A percentile compares a stretch with the other conserved stretches of the same genome.
Conservation (phyloP, 2,797 vertebrate species). For the Triplophysa bombifrons region DNA sequence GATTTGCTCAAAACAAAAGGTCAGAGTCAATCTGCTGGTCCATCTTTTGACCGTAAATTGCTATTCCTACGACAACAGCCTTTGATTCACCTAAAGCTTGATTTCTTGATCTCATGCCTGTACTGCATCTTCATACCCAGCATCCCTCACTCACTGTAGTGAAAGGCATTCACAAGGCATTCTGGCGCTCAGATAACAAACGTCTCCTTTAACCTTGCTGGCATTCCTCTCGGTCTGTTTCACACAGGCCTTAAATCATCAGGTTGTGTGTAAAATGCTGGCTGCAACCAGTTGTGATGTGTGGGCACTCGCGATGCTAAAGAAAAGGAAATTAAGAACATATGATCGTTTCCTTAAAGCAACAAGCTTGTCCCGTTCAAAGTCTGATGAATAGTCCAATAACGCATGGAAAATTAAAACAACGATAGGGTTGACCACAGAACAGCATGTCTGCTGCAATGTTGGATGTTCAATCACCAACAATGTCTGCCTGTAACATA, state of each 20-base stretch:
- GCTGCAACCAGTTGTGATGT: slow-evolving; percentile 25
- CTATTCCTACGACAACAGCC: slow-evolving; percentile 12
- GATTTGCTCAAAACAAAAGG: slow-evolving; percentile 11
- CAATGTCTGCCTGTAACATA: slow-evolving; percentile 2
- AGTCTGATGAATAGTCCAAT: slow-evolving; percentile 49
- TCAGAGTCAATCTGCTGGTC: slow-evolving; percentile 29
- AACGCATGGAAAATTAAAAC: slow-evolving; percentile 43
- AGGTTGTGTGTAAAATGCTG: slow-evolving; percentile 39
- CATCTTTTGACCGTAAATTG: slow-evolving; percentile 7
- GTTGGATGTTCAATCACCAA: slow-evolving; percentile 23
- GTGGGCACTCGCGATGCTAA: slow-evolving; percentile 32
- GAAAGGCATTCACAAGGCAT: slow-evolving; percentile 18
- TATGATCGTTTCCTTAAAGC: slow-evolving; percentile 45
- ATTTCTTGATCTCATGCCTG: slow-evolving; percentile 31
- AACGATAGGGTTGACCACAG: slow-evolving; percentile 22
- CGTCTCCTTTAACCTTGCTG: slow-evolving; percentile 3
- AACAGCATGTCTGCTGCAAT: slow-evolving; percentile 2
- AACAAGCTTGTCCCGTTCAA: slow-evolving; percentile 35
- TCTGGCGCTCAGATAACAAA: slow-evolving; percentile 24
- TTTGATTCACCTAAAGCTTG: slow-evolving; percentile 25
- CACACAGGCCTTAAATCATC: slow-evolving; percentile 27
- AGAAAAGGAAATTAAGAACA: slow-evolving; percentile 52
- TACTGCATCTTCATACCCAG: slow-evolving; percentile 19
- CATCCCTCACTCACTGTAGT: slow-evolving; percentile 21
- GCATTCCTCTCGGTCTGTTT: slow-evolving; percentile 18